Conservation (phyloP, 1,140 invertebrate species). For the Eciton burchellii region DNA sequence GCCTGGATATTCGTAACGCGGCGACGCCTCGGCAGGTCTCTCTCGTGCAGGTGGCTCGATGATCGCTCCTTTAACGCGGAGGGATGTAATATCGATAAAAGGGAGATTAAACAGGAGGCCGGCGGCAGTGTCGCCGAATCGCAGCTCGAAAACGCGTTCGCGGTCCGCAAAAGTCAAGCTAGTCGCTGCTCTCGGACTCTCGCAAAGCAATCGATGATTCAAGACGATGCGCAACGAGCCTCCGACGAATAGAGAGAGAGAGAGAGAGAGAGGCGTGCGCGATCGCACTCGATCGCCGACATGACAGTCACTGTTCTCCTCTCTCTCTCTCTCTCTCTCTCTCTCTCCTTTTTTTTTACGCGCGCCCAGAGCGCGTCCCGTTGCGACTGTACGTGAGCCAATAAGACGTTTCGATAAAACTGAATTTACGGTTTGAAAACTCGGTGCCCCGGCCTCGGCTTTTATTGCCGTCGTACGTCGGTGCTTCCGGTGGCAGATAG, state of each 20-base stretch:
- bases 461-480: slow-evolving; percentile 61
- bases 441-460: slow-evolving; percentile 47
- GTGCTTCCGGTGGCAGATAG: slow-evolving; percentile 55
- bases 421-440: slow-evolving; percentile 62
- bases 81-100: no score
- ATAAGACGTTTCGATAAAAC: slow-evolving; percentile 63
- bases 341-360: slow-evolving; percentile 21
- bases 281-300: neutral
- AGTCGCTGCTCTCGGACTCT: no score
- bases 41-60: no score
- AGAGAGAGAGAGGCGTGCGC: neutral
- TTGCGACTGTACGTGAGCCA: slow-evolving; percentile 49
- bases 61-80: no score
- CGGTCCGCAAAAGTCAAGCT: no score
- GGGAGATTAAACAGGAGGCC: no score
- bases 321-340: no score
- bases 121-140: no score
- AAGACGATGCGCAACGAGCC: neutral
- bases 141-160: no score
- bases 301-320: slow-evolving; percentile 29
- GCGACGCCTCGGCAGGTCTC: no score
- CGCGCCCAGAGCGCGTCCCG: neutral
- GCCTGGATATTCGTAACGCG: neutral
- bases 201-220: no score
- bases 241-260: neutral